Base-by-base conservation (phyloP, 2,888 invertebrate species). In the Tachystola acroxantha region DNA sequence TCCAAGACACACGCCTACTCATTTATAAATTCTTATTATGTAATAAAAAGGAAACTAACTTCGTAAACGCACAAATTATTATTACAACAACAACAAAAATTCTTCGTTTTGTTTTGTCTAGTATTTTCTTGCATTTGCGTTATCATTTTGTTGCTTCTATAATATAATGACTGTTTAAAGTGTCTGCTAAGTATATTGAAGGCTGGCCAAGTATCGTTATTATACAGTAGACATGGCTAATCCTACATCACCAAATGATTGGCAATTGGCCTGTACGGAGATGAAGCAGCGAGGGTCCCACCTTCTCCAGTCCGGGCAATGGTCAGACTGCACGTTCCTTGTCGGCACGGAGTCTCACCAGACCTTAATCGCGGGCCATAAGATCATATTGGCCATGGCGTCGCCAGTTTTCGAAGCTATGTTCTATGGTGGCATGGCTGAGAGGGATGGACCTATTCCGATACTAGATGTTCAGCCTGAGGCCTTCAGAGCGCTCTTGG, bases 341-440 rank as follows among this genome's bases (percentile, higher is more conserved):
- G 94, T 95, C 28, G 95, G 95, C 0, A 89, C 91, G 6, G 92
- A 93, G 57, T 92, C 93, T 0, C 91, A 93, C 60, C 94, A 94
- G 63, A 90, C 93, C 53, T 81, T 91, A 1, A 78, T 95, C 16
- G 88, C 91, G 43, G 94, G 93, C 0, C 95, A 96, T 69, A 95
- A 94, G 68, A 73, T 96, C 20, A 89, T 95, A 42, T 76, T 96
- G 36, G 95, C 95, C 0, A 95, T 95, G 94, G 92, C 94, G 0
- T 95, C 95, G 45, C 95, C 95, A 0, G 95, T 96, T 0, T 96
- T 96, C 61, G 95, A 95, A 61, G 93, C 94, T 0, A 96, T 96
- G 95, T 95, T 96, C 62, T 95, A 89, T 60, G 95, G 95, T 0
- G 93, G 93, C 13, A 91, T 95, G 89, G 92, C 94, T 1, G 94